phyloP scores from a whole-genome alignment of 2,113 vertebrate genomes.

The Caranx melampygus region DNA sequence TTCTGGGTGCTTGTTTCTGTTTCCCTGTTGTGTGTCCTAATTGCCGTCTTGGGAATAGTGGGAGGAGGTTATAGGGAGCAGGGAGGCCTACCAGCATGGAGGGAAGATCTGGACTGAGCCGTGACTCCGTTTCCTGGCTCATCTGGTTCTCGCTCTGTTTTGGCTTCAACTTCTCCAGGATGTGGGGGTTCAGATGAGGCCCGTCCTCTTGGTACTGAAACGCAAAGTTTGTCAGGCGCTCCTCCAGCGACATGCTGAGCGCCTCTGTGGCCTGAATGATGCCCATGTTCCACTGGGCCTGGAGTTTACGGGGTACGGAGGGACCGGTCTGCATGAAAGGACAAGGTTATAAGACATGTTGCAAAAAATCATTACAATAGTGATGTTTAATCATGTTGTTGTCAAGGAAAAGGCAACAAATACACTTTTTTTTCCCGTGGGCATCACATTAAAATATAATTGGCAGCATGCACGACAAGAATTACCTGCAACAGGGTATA shows the following conservation, averaged over 20 bases:
- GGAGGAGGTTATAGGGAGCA: neutral
- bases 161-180: conserved; percentile 82
- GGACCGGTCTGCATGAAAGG: conserved; percentile 79
- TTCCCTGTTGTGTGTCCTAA: conserved; percentile 42
- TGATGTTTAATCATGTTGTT: neutral
- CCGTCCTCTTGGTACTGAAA: conserved; percentile 90
- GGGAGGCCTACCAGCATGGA: conserved; percentile 18
- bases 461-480: too few species aligned
- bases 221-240: conserved; percentile 89
- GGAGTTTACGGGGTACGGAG: conserved; percentile 89
- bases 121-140: conserved; percentile 30
- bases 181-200: conserved; percentile 89
- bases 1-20: conserved; percentile 40
- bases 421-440: neutral
- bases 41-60: conserved; percentile 64
- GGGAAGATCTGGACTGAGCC: conserved; percentile 53
- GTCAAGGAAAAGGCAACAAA: neutral
- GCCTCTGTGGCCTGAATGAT: conserved; percentile 91
- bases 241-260: conserved; percentile 84
- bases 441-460: neutral
- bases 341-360: neutral
- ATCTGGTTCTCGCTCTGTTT: neutral
- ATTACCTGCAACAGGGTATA: too few species aligned
- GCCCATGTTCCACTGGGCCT: conserved; percentile 93
- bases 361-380: neutral